Evolutionary conservation across 2,888 invertebrate species (phyloP).

Genomic region (Drosophila formosana): DNA sequence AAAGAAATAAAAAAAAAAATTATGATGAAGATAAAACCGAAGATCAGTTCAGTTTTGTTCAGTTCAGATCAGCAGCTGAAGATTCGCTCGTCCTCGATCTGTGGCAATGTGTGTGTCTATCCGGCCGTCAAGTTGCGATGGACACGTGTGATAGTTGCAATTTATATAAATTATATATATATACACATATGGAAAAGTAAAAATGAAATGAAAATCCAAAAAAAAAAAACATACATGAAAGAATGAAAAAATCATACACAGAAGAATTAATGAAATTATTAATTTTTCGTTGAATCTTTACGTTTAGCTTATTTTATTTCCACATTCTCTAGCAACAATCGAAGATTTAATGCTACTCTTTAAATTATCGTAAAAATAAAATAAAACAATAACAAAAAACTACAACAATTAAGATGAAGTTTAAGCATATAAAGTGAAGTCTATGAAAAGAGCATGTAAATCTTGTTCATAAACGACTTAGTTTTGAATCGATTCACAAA

Average conservation of each 20-base stretch:
- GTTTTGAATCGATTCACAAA: conserved; percentile 57
- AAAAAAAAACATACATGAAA: conserved; percentile 40
- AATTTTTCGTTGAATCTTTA: conserved; percentile 51
- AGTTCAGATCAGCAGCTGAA: conserved; percentile 64
- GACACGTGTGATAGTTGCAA: conserved; percentile 81
- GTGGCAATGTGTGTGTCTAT: conserved; percentile 77
- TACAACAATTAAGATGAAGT: conserved; percentile 31
- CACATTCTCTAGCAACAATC: conserved; percentile 69
- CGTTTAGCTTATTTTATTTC: conserved; percentile 52
- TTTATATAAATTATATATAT: conserved; percentile 75
- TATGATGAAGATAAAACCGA: conserved; percentile 27
- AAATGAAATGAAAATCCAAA: conserved; percentile 41
- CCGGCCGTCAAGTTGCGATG: conserved; percentile 55
- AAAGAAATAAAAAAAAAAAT: conserved; percentile 10
- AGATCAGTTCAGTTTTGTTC: conserved; percentile 54
- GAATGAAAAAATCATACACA: conserved; percentile 28
- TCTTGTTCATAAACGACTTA: conserved; percentile 53
- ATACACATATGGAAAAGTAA: conserved; percentile 43
- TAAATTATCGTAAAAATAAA: conserved; percentile 39
- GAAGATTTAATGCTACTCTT: conserved; percentile 76
- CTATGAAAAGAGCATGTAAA: conserved; percentile 34
- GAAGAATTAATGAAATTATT: conserved; percentile 55
- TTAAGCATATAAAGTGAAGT: conserved; percentile 51
- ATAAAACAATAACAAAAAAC: conserved; percentile 32
- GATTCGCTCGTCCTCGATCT: conserved; percentile 66